phyloP scores from a whole-genome alignment of 2,888 invertebrate genomes.

The Apotomis capreana region DNA sequence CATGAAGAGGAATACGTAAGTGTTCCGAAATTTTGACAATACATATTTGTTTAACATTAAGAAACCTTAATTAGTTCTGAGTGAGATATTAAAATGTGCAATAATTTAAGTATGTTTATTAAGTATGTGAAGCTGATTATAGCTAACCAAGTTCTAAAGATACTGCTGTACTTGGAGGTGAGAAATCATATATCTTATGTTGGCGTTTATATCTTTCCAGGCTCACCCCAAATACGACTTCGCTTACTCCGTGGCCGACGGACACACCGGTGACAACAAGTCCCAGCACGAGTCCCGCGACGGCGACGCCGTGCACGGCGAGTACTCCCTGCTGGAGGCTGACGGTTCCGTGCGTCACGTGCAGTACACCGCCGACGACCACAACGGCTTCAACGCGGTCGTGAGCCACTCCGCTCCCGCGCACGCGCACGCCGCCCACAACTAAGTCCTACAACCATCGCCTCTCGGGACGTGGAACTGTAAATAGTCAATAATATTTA shows the following conservation, averaged over 20 bases:
- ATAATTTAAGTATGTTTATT: not conserved
- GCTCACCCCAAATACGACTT: slow-evolving; percentile 82
- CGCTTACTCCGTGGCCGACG: slow-evolving; percentile 82
- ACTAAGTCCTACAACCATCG: slow-evolving; percentile 46
- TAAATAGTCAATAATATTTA: slow-evolving; percentile 47
- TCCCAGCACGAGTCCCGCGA: slow-evolving; percentile 76
- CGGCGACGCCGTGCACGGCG: slow-evolving; percentile 60
- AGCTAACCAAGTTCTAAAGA: too few species aligned
- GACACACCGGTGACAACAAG: slow-evolving; percentile 82
- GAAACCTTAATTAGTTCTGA: not conserved
- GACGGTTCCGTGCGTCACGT: slow-evolving; percentile 82
- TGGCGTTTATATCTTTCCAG: slow-evolving; percentile 49
- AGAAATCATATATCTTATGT: slow-evolving; percentile 1
- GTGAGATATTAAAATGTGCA: not conserved
- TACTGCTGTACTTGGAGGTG: too few species aligned
- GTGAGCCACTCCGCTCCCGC: slow-evolving; percentile 68
- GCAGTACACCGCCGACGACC: slow-evolving; percentile 81
- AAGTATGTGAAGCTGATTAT: too few species aligned
- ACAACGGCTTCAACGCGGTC: slow-evolving; percentile 73
- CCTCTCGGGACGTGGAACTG: slow-evolving; percentile 36
- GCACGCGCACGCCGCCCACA: slow-evolving; percentile 58
- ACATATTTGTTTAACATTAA: not conserved
- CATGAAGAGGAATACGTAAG: slow-evolving; percentile 64
- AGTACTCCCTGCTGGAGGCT: slow-evolving; percentile 80
- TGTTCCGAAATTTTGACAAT: slow-evolving; percentile 17